These are phyloP conservation scores for Porites rus DNA, from an alignment of 92 coral and sea anemone species.

Conservation along the genomic window DNA sequence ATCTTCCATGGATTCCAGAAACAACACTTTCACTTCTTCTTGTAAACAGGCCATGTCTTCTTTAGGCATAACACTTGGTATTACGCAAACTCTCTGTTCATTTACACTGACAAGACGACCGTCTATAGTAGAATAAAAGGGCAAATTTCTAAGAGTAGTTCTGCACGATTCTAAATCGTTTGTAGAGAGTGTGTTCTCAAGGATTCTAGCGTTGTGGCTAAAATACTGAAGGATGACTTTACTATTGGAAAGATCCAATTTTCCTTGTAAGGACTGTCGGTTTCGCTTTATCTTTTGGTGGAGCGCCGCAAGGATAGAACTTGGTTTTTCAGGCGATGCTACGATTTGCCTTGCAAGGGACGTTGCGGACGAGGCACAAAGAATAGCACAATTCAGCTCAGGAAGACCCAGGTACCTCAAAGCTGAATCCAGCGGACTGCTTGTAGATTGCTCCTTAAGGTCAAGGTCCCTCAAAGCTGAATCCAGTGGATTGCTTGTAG, in stretches of 20 bases:
- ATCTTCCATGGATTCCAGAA: conserved; percentile 19
- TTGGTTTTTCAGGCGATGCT: conserved; percentile 46
- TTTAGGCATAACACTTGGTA: conserved; percentile 49
- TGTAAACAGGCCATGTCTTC: conserved; percentile 47
- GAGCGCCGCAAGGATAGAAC: conserved; percentile 51
- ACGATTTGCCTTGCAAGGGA: conserved; percentile 39
- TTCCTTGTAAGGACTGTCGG: background rate
- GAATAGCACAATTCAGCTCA: conserved; percentile 38
- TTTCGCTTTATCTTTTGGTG: conserved; percentile 9
- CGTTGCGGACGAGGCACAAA: background rate
- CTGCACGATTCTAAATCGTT: background rate
- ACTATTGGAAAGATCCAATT: conserved; percentile 10
- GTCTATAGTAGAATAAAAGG: conserved; percentile 50
- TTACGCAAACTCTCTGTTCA: conserved; percentile 21
- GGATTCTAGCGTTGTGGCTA: background rate
- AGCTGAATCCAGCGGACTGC: background rate
- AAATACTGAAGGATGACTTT: conserved; percentile 46
- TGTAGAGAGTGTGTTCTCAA: background rate
- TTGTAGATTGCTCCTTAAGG: background rate
- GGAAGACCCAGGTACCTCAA: conserved; percentile 25
- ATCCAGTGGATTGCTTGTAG: background rate
- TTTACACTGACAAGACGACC: conserved; percentile 47
- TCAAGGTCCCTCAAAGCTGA: conserved; percentile 9
- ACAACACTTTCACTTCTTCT: conserved; percentile 26
- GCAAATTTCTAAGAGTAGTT: conserved; percentile 38